These are phyloP conservation scores for Helogale parvula DNA, from an alignment of 2,113 vertebrate species.

Conservation along the genomic window DNA sequence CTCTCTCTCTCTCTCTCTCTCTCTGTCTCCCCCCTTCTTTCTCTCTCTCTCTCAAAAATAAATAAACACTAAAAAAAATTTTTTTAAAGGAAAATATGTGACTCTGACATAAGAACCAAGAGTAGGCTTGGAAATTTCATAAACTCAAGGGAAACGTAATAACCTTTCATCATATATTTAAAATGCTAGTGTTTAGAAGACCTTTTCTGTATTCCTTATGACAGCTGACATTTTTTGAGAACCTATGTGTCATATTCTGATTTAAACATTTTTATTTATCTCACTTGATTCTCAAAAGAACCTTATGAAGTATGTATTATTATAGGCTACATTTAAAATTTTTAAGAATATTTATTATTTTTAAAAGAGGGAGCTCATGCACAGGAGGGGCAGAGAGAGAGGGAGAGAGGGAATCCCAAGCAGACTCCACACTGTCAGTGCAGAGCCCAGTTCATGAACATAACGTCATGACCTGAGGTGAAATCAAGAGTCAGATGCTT, in stretches of 20 bases:
- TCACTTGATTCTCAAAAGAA: not conserved
- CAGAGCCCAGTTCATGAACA: no score
- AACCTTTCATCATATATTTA: not conserved
- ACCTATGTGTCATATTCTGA: not conserved
- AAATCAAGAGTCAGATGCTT: no score
- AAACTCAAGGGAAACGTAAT: not conserved
- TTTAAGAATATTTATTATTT: no score
- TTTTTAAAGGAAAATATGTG: not conserved
- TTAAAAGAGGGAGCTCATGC: no score
- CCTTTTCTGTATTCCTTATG: not conserved
- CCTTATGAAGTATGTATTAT: not conserved
- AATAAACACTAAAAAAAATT: no score
- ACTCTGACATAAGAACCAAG: not conserved
- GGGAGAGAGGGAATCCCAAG: no score
- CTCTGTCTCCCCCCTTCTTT: no score
- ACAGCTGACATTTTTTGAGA: not conserved
- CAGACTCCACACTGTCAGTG: no score
- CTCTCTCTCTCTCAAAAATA: no score
- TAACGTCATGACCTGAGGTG: no score
- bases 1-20: no score
- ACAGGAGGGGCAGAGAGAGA: no score
- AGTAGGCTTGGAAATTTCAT: not conserved
- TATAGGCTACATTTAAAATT: not conserved
- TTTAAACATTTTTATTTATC: constrained; percentile 28
- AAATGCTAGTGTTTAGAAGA: not conserved